Conservation (phyloP, 1,140 invertebrate species). For the Pristionchus pacificus region DNA sequence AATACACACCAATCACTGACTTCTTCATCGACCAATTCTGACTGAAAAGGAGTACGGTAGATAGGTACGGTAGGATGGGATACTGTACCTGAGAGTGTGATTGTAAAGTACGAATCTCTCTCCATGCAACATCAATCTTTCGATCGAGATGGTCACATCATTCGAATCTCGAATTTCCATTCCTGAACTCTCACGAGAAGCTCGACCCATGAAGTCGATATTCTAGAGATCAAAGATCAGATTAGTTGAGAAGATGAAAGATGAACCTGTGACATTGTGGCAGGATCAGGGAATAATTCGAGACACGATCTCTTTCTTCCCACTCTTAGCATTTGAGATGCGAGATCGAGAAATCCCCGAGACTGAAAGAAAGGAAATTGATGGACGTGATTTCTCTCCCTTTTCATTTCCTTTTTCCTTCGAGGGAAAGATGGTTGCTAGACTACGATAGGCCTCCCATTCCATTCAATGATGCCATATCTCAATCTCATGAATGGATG, state of each 20-base stretch:
- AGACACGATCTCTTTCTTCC: not conserved
- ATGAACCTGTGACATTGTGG: not conserved
- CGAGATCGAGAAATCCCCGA: not conserved
- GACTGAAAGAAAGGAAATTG: not conserved
- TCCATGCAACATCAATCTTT: not conserved
- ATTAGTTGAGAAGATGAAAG: too few species aligned
- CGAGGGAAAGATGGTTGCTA: too few species aligned
- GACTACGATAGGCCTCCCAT: too few species aligned
- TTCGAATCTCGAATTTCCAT: not conserved
- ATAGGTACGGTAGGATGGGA: not conserved
- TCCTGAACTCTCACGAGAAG: not conserved
- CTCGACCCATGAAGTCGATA: not conserved
- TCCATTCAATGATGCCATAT: too few species aligned
- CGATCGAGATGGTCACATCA: not conserved
- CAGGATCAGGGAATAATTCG: not conserved
- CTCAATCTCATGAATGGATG: too few species aligned
- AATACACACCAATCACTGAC: not conserved
- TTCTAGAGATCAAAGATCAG: too few species aligned
- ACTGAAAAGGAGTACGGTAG: not conserved
- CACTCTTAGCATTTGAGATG: not conserved
- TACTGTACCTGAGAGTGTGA: not conserved
- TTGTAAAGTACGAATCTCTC: not conserved
- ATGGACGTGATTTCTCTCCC: too few species aligned
- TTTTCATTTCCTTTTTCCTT: too few species aligned
- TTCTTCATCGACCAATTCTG: not conserved